Base-by-base conservation (phyloP, 1,140 invertebrate species). In the Drosophila hydei region DNA sequence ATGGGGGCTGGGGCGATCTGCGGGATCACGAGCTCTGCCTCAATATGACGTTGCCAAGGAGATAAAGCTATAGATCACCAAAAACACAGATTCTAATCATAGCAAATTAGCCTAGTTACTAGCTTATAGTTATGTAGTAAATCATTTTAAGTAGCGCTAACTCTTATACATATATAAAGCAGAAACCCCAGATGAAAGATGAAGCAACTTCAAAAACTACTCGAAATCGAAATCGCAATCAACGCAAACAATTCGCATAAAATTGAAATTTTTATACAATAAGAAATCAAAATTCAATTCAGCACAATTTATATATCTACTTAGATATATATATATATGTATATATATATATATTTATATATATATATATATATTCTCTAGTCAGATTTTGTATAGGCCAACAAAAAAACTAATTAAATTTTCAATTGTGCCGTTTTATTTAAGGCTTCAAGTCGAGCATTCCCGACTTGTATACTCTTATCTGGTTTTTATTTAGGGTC, bases 1-100 rank as follows among this genome's bases (percentile, higher is more conserved):
- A 99, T 91, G 99, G 98, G 9, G 98, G 98, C 0, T 99, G 98
- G 98, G 98, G 97, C n/a, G 99, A 99, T 92, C 81, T 74, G 12
- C 55, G 91, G 16, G 91, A 92, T 80, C 91, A 91, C 42, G 74
- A 89, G 52, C 72, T 92, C 11, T 92, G 91, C 64, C 74, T 90
- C 6, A 91, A 91, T 62, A 91, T 91, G 83, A 84, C 91, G 33
- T 61, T 91, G 48, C 54, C 79, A 54, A 81, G 59, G 48, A 89
- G 85, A 68, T 89, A 91, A 67, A 79, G 38, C 48, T 47, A 12
- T n/a, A 16, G 9, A 51, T n/a, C 23, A 72, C 40, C 58, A 61
- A 61, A 67, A 61, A 16, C 47, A 50, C 14, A 76, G 58, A 69
- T 33, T 23, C 48, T 47, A 16, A 61, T 14, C 60, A 56, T 18